Percentiles rank a stretch among this genome's conserved stretches.
These are phyloP conservation scores for Threskiornis aethiopicus DNA, from an alignment of 2,797 vertebrate genomes.

Conservation along the genomic window DNA sequence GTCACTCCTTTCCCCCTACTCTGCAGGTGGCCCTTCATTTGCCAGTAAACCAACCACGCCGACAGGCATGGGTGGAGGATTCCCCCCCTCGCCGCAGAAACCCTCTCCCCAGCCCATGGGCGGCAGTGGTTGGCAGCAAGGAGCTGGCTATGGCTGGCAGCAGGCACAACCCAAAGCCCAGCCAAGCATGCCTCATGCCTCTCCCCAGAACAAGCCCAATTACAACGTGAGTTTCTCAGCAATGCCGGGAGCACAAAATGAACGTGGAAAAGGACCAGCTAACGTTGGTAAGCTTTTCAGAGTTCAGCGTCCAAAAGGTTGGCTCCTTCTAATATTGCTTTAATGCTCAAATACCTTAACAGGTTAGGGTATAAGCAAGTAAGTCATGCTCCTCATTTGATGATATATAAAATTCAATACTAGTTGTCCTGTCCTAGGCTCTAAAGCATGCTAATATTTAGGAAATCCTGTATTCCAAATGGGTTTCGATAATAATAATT, in stretches of 20 bases:
- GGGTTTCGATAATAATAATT: background rate
- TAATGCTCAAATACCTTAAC: background rate
- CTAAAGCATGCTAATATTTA: background rate
- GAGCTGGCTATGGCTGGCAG: conserved; percentile 79
- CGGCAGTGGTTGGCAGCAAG: conserved; percentile 84
- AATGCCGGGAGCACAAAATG: conserved; percentile 80
- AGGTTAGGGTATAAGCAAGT: background rate
- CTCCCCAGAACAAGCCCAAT: conserved; percentile 94
- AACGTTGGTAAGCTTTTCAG: conserved; percentile 75
- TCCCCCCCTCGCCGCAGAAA: conserved; percentile 91
- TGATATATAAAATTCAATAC: background rate
- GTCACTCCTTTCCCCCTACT: background rate
- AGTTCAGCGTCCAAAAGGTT: accelerated
- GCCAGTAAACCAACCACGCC: conserved; percentile 96
- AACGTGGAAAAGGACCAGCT: conserved; percentile 79
- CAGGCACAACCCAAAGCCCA: conserved; percentile 77
- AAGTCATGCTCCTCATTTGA: accelerated
- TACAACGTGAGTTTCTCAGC: conserved; percentile 93
- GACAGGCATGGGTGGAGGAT: conserved; percentile 87
- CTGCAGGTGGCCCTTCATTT: conserved; percentile 86
- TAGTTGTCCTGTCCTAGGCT: background rate
- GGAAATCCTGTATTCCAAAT: background rate
- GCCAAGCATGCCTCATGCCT: conserved; percentile 84
- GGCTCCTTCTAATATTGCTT: background rate
- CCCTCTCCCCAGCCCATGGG: conserved; percentile 88